Percentiles rank a stretch among this genome's conserved stretches.
These are phyloP conservation scores for Uromys caudimaculatus DNA, from an alignment of 2,797 vertebrate genomes.

Conservation along the genomic window DNA sequence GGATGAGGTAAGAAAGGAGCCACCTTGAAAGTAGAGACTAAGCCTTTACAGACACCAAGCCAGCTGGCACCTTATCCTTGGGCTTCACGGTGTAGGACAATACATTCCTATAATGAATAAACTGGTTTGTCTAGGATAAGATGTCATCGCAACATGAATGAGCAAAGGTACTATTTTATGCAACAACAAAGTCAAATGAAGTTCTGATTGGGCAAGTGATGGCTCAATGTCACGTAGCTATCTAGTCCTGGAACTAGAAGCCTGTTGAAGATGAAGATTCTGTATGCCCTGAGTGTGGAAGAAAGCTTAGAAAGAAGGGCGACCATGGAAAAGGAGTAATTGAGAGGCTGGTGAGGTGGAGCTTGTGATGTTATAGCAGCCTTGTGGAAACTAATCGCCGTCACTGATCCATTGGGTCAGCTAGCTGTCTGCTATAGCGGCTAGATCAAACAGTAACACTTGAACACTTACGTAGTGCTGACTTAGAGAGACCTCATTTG, in stretches of 20 bases:
- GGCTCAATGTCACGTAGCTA: background rate
- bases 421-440: background rate
- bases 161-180: background rate
- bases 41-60: background rate
- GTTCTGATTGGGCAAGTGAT: background rate
- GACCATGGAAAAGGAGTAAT: background rate
- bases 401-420: background rate
- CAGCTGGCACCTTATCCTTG: background rate
- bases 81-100: background rate
- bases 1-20: background rate
- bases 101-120: background rate
- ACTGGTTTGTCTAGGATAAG: background rate
- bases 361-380: background rate
- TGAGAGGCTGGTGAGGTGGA: background rate
- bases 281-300: background rate
- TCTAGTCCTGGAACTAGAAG: background rate
- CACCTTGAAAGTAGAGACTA: background rate
- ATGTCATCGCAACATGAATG: background rate
- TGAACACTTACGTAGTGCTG: background rate
- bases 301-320: background rate
- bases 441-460: background rate
- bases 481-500: background rate
- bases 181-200: slow-evolving; percentile 3
- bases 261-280: background rate
- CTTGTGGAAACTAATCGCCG: background rate